Percentiles rank a stretch among this genome's conserved stretches.
Evolutionary conservation across 1,140 invertebrate genomes (phyloP).

Genomic region (Drosophila miranda): DNA sequence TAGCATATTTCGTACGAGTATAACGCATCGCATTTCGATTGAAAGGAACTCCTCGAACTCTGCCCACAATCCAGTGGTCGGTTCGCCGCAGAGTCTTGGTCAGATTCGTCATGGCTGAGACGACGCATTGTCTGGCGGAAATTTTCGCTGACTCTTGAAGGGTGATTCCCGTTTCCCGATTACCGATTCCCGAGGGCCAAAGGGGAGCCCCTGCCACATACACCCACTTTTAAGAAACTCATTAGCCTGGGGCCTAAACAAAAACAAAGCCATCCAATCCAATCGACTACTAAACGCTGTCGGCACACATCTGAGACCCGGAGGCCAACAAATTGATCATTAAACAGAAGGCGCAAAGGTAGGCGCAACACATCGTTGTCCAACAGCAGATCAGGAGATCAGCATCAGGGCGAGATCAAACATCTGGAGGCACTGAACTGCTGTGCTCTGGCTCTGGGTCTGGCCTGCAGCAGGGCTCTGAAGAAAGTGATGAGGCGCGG

Average conservation of each 20-base stretch:
- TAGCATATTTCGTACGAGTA: conserved; percentile 48
- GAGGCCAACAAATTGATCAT: conserved; percentile 80
- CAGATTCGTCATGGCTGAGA: conserved; percentile 42
- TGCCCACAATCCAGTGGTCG: conserved; percentile 63
- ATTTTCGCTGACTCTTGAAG: conserved; percentile 9
- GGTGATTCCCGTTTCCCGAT: not conserved
- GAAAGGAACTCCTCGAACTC: conserved; percentile 35
- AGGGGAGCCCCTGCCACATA: conserved; percentile 51
- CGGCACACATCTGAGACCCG: conserved; percentile 69
- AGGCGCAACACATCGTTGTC: conserved; percentile 64
- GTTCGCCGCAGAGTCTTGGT: conserved; percentile 25
- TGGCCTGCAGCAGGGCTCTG: conserved; percentile 36
- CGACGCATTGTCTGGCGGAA: conserved; percentile 50
- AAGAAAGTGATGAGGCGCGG: conserved; percentile 65
- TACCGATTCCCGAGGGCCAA: conserved; percentile 2
- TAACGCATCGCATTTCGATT: conserved; percentile 41
- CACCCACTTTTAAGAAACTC: conserved; percentile 71
- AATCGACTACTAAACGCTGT: conserved; percentile 65
- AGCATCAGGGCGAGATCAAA: conserved; percentile 67
- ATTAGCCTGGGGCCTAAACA: conserved; percentile 50
- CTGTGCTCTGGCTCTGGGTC: conserved; percentile 7
- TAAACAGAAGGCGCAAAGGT: conserved; percentile 76
- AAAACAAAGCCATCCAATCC: conserved; percentile 41
- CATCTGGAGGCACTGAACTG: conserved; percentile 60
- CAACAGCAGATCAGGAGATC: conserved; percentile 29